Percentiles rank a stretch among this genome's conserved stretches.
phyloP scores from a whole-genome alignment of 1,140 invertebrate genomes.

The Trialeurodes vaporariorum region DNA sequence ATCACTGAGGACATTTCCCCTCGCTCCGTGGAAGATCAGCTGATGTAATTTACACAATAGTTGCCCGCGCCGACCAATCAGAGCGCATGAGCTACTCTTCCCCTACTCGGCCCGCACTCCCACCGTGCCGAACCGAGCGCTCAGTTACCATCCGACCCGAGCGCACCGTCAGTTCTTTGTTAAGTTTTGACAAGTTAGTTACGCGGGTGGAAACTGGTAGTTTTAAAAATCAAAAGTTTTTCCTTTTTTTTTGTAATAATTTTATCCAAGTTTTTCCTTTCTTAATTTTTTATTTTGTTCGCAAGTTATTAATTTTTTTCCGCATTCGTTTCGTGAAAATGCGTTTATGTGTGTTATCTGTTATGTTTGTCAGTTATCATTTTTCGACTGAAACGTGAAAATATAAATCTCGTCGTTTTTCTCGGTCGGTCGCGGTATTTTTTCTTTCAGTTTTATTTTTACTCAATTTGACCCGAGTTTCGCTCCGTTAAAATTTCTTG shows the following conservation, averaged over 20 bases:
- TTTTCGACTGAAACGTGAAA: neutral
- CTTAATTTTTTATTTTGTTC: too few species aligned
- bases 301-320: too few species aligned
- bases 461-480: neutral
- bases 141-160: neutral
- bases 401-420: neutral
- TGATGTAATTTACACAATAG: neutral
- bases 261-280: too few species aligned
- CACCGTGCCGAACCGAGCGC: neutral
- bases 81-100: neutral
- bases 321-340: neutral
- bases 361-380: neutral
- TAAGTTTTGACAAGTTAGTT: neutral
- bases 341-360: neutral
- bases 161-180: neutral
- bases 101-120: neutral
- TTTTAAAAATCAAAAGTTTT: neutral
- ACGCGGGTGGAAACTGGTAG: neutral
- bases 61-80: neutral
- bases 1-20: neutral
- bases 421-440: neutral
- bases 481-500: neutral
- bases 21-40: neutral
- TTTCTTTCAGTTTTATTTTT: neutral
- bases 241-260: neutral